phyloP scores from a whole-genome alignment of 2,888 invertebrate species.

The Polydesmus complanatus region DNA sequence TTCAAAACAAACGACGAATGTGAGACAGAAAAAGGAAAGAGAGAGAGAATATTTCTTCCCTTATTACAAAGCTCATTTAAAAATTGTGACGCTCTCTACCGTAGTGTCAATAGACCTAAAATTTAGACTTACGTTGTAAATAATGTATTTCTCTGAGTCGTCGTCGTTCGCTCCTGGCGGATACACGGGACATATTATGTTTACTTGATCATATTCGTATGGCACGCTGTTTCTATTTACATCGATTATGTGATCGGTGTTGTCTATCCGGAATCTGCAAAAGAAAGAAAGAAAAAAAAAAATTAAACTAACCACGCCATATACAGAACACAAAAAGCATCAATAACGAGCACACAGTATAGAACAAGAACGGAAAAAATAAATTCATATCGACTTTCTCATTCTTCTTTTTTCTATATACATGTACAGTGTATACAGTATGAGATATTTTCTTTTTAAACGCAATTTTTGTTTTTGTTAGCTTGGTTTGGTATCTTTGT shows the following conservation, averaged over 20 bases:
- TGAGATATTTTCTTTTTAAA: too few relatives aligned
- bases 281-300: constrained; percentile 24
- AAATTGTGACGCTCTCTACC: background rate
- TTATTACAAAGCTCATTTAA: too few relatives aligned
- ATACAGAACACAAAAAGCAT: too few relatives aligned
- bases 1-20: too few relatives aligned
- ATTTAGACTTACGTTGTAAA: constrained; percentile 60
- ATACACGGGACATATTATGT: constrained; percentile 87
- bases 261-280: constrained; percentile 83
- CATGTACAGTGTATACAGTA: too few relatives aligned
- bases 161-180: constrained; percentile 65
- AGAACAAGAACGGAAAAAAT: too few relatives aligned
- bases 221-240: constrained; percentile 84
- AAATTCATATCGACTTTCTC: background rate
- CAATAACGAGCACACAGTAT: too few relatives aligned
- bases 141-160: constrained; percentile 86
- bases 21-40: too few relatives aligned
- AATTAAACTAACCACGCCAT: constrained; percentile 3
- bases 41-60: too few relatives aligned
- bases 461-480: too few relatives aligned
- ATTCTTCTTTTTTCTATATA: too few relatives aligned
- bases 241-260: constrained; percentile 92
- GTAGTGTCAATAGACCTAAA: background rate
- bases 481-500: too few relatives aligned
- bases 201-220: constrained; percentile 90